Evolutionary conservation across 2,113 vertebrate species (phyloP), one percentile per base, ranked within the genome.

Genomic region (Pithys albifrons): DNA sequence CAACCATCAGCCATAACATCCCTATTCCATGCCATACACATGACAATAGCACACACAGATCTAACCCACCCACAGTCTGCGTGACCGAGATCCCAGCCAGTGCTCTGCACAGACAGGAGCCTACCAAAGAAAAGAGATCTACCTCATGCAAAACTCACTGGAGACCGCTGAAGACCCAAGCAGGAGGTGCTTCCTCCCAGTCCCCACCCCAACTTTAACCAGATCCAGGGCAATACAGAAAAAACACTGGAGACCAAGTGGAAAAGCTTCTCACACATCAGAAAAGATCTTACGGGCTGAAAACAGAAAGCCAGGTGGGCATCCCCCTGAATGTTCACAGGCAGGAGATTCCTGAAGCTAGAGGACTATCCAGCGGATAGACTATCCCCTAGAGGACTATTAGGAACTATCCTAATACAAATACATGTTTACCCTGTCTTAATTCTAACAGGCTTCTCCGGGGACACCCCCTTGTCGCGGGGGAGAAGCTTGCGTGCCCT

Each of bases 31-130:
- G 27, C 27, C 64, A 55, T 24, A 58, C 3, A 23, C 23, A 65
- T 19, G 22, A 73, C 45, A 66, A 45, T 58, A 71, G 43, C 54
- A 69, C n/a, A 22, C 0, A 0, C 31, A 58, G 37, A 76, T 19
- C 37, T 62, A 76, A 88, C 2, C 8, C 12, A 65, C 0, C 0
- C 7, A 61, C 12, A 52, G 17, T 7, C 12, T 27, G 15, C 0
- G 1, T 31, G n/a, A 11, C 31, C 78, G 29, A 80, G 58, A 58
- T 4, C 3, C 39, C 72, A 48, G 12, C 1, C 73, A 67, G 14
- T 16, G 43, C 11, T 28, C 54, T 25, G 31, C 31, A 75, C 16
- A 76, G 27, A 51, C 12, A 31, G 27, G 9, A 58, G 52, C 19
- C 61, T 37, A 41, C 4, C 13, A 17, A 84, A 74, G 46, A 74